phyloP scores from a whole-genome alignment of 2,888 invertebrate species.

The Melinaea marsaeus region DNA sequence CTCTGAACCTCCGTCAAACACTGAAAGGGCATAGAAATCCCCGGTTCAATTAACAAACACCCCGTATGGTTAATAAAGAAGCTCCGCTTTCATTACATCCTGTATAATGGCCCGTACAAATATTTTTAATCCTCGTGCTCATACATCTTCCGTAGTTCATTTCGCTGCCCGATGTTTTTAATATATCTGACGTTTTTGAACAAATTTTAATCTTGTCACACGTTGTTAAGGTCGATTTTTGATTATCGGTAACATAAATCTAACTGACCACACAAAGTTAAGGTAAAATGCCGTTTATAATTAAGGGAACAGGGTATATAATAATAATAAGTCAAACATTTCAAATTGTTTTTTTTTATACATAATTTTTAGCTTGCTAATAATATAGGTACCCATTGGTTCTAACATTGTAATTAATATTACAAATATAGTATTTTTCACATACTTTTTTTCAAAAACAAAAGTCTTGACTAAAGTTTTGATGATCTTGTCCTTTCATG shows the following conservation, averaged over 20 bases:
- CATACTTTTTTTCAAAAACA: no score
- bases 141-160: conserved; percentile 77
- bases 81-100: conserved; percentile 72
- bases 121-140: conserved; percentile 76
- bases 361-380: no score
- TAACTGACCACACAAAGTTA: conserved; percentile 26
- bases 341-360: neutral
- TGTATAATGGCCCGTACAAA: conserved; percentile 77
- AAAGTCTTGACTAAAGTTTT: no score
- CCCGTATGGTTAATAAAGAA: conserved; percentile 73
- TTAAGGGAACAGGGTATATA: conserved; percentile 9
- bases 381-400: no score
- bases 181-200: conserved; percentile 42
- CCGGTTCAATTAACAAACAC: conserved; percentile 66
- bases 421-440: no score
- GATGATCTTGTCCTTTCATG: no score
- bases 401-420: no score
- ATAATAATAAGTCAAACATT: neutral
- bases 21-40: conserved; percentile 59
- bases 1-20: conserved; percentile 61
- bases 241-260: conserved; percentile 8
- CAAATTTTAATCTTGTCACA: conserved; percentile 38
- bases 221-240: conserved; percentile 30
- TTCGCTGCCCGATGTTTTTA: conserved; percentile 65
- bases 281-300: conserved; percentile 35